phyloP scores from a whole-genome alignment of 2,113 vertebrate genomes.

The Leucoraja erinaceus region DNA sequence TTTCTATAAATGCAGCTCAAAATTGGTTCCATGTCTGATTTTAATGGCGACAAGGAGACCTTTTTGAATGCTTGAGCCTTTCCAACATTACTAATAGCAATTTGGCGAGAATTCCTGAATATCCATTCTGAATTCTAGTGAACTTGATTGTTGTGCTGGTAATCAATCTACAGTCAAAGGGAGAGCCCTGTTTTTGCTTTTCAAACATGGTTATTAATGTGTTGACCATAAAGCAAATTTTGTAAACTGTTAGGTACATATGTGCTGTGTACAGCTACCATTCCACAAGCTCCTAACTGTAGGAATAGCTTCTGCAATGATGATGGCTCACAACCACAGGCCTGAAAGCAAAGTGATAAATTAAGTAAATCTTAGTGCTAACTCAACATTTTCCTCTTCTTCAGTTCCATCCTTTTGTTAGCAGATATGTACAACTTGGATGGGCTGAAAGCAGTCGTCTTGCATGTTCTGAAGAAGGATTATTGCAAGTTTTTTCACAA shows the following conservation, averaged over 20 bases:
- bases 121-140: not conserved
- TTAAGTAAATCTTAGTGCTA: not conserved
- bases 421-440: conserved; percentile 90
- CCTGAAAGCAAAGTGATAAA: not conserved
- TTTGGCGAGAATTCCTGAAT: not conserved
- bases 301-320: not conserved
- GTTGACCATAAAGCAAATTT: not conserved
- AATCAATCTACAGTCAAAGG: not conserved
- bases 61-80: not conserved
- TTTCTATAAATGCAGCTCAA: no score
- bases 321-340: not conserved
- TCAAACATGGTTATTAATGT: not conserved
- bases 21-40: not conserved
- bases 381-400: not conserved
- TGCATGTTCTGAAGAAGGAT: conserved; percentile 82
- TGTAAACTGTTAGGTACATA: not conserved
- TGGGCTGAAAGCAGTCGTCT: conserved; percentile 79
- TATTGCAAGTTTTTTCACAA: conserved; percentile 93
- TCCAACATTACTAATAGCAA: not conserved
- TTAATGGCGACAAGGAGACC: not conserved
- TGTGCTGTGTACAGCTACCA: not conserved
- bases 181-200: not conserved
- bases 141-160: not conserved
- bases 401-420: conserved; percentile 72
- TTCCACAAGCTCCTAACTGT: not conserved